A percentile compares a stretch with the other conserved stretches of the same genome.
Evolutionary conservation across 2,797 vertebrate genomes (phyloP).

Genomic region (Potorous gilbertii): DNA sequence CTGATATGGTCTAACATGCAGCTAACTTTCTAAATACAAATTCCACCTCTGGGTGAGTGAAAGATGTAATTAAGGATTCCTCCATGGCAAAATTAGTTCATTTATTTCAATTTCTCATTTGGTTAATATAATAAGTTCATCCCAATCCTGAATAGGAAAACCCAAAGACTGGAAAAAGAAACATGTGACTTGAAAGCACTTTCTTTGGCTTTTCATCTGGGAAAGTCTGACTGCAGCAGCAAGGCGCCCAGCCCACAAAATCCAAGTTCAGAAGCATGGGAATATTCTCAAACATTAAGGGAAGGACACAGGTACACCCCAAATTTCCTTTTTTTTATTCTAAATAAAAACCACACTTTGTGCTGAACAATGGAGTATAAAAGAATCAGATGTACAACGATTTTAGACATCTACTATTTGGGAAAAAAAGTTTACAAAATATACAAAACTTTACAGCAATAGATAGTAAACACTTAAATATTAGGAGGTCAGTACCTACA

Average conservation of each 20-base stretch:
- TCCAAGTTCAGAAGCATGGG: background rate
- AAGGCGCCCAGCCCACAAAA: background rate
- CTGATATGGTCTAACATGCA: background rate
- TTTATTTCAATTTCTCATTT: constrained; percentile 42
- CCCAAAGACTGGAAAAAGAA: constrained; percentile 52
- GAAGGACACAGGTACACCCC: constrained; percentile 48
- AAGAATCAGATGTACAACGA: constrained; percentile 88
- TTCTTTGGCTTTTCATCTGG: constrained; percentile 7
- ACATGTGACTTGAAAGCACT: constrained; percentile 19
- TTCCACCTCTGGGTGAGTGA: background rate
- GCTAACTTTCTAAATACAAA: background rate
- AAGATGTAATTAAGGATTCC: background rate
- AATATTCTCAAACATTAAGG: background rate
- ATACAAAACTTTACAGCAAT: constrained; percentile 92
- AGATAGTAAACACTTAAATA: constrained; percentile 90
- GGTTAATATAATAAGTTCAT: background rate
- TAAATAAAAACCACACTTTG: constrained; percentile 91
- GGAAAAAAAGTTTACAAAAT: constrained; percentile 87
- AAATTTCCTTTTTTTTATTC: constrained; percentile 84
- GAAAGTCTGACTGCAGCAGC: background rate
- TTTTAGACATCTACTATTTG: constrained; percentile 85
- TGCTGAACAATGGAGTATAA: constrained; percentile 89
- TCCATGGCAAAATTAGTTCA: background rate
- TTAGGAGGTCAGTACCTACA: constrained; percentile 87
- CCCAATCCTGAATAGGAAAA: constrained; percentile 28